phyloP scores from a whole-genome alignment of 2,797 vertebrate species.

The Emydoidea blandingii region DNA sequence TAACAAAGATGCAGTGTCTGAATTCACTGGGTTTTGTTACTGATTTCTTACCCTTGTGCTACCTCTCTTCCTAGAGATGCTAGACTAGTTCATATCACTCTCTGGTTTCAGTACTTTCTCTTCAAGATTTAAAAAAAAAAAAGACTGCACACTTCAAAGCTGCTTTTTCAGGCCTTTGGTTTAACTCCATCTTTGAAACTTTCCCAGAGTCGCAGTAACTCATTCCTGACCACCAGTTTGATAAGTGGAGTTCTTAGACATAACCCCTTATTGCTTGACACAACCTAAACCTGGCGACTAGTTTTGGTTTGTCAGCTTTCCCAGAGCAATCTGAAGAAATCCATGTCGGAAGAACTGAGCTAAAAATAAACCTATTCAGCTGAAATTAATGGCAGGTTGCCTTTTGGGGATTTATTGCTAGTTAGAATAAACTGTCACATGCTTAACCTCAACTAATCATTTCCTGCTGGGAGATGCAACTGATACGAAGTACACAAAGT shows the following conservation, averaged over 20 bases:
- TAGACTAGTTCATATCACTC: slow-evolving; percentile 35
- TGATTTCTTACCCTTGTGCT: slow-evolving; percentile 20
- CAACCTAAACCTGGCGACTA: slow-evolving; percentile 62
- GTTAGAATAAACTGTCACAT: slow-evolving; percentile 75
- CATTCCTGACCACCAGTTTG: slow-evolving; percentile 55
- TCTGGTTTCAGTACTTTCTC: slow-evolving; percentile 47
- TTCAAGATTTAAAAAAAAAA: neutral
- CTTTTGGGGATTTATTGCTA: slow-evolving; percentile 64
- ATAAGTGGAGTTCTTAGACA: slow-evolving; percentile 43
- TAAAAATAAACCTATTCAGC: slow-evolving; percentile 74
- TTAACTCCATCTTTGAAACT: slow-evolving; percentile 66
- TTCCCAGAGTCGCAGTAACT: slow-evolving; percentile 71
- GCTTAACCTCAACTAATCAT: slow-evolving; percentile 72
- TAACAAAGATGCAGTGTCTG: neutral
- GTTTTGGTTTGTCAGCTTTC: slow-evolving; percentile 67
- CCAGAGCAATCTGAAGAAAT: slow-evolving; percentile 48
- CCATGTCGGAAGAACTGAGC: slow-evolving; percentile 63
- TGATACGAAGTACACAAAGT: neutral
- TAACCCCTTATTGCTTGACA: slow-evolving; percentile 40
- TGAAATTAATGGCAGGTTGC: slow-evolving; percentile 66
- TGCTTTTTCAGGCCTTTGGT: slow-evolving; percentile 59
- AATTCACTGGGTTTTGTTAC: neutral
- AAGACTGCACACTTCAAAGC: neutral
- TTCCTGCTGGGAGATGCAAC: slow-evolving; percentile 58
- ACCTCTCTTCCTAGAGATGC: slow-evolving; percentile 10